Base-by-base conservation (phyloP, 1,140 invertebrate species). In the Chlorops oryzae region DNA sequence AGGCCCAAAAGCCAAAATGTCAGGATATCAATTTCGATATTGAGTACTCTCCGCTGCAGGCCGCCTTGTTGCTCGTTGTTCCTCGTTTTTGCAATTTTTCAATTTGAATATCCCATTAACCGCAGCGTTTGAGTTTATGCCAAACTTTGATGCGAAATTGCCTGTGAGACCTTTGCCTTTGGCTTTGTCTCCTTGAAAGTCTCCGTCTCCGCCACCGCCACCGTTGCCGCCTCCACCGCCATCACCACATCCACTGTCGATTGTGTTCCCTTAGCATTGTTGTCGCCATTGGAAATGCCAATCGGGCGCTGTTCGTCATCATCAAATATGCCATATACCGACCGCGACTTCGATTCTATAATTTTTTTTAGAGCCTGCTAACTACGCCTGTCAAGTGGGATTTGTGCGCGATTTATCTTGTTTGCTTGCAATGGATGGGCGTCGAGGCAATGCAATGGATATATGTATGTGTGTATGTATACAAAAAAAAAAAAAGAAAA, bases 351-450 rank as follows among this genome's bases (percentile, higher is more conserved):
- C n/a, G n/a, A n/a, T n/a, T n/a, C n/a, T n/a, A n/a, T n/a, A n/a
- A n/a, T n/a, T n/a, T n/a, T n/a, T n/a, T n/a, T n/a, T n/a, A n/a
- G n/a, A n/a, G n/a, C 7, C 1, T 23, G 63, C 63, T 66, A 64
- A 64, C 62, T 62, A 67, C 64, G 64, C 61, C 64, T 66, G 64
- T 66, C 64, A 66, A 66, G 62, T 66, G 64, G 64, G 64, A 66
- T 66, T 66, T 64, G 61, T 59, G 64, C n/a, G n/a, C 64, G 64
- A 66, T 66, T 66, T 66, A 66, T 66, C 64, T 66, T 66, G 63
- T 63, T 60, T 56, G 45, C 48, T 56, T 56, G 28, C 43, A 5
- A 21, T 1, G 5, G 3, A 23, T 21, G n/a, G n/a, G n/a, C n/a
- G n/a, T n/a, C n/a, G n/a, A n/a, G n/a, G n/a, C n/a, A n/a, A n/a